Base-by-base conservation (phyloP, 2,888 invertebrate species). In the Plagodis pulveraria region DNA sequence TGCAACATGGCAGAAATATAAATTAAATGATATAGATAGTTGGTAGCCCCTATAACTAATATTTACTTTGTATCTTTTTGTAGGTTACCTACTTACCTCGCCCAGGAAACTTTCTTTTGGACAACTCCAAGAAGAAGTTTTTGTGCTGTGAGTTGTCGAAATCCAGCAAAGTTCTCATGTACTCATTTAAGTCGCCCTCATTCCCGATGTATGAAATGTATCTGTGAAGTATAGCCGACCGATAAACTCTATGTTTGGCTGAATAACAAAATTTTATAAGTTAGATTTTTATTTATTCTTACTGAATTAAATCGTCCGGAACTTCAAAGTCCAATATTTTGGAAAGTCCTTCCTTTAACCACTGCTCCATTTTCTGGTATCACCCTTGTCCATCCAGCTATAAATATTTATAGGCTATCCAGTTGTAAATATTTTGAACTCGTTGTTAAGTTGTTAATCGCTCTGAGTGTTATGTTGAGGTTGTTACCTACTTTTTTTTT, bases 81-180 rank as follows among this genome's bases (percentile, higher is more conserved):
- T 22, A 22, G 22, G 22, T 22, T 22, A 22, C 4, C 22, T 8
- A 38, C 40, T 58, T 74, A 87, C 89, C 85, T 81, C 66, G 79
- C 6, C 55, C 62, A 72, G 92, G 92, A 83, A 94, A 93, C 48
- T 93, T 86, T 67, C 88, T 90, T 57, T 93, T 93, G 11, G 92
- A 85, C 32, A 96, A 84, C 65, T 96, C 95, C 6, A 87, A 73
- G 48, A 96, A 91, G 77, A 97, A 96, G 49, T 93, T 87, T 58
- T 94, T 93, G 77, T 97, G 96, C 57, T 94, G 94, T 5, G 94
- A 86, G 70, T 95, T 94, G 52, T 93, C 94, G 63, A 93, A 94
- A 81, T 97, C 95, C 0, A 98, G 78, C 48, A 98, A 88, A 50
- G 95, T 96, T 71, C 94, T 94, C 85, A 97, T 95, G 74, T 97